Conservation (phyloP, 2,113 vertebrate genomes). For the Pogona vitticeps region DNA sequence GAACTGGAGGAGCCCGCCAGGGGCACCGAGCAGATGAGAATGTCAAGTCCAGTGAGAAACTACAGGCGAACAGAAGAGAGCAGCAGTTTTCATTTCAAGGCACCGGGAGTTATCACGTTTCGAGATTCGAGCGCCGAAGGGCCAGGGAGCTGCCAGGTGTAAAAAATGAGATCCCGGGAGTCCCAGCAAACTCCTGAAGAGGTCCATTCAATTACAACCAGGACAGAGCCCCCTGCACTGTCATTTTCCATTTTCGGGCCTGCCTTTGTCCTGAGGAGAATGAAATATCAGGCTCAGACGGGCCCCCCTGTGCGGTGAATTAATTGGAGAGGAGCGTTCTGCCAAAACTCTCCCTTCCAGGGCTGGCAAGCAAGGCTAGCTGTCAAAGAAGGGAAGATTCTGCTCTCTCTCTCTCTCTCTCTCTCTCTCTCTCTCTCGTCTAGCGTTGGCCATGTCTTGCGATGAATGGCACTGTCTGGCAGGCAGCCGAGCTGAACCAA, state of each 20-base stretch:
- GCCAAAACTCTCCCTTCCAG: background rate
- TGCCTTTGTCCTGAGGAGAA: background rate
- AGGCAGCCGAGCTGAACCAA: background rate
- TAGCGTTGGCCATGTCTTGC: background rate
- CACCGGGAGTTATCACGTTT: constrained; percentile 45
- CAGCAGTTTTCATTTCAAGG: constrained; percentile 43
- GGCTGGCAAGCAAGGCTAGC: background rate
- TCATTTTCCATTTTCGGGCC: background rate
- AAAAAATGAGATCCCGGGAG: constrained; percentile 61
- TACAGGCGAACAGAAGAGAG: constrained; percentile 46
- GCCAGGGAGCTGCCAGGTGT: background rate
- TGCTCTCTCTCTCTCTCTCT: too few relatives aligned
- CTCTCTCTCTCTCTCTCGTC: too few relatives aligned
- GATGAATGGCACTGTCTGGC: background rate
- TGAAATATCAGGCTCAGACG: constrained; percentile 11
- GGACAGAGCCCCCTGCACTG: background rate
- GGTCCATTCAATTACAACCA: background rate
- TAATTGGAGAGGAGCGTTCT: background rate
- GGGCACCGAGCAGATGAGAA: constrained; percentile 63
- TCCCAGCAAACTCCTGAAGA: constrained; percentile 55
- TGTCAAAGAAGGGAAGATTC: background rate
- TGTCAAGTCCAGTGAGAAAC: constrained; percentile 67
- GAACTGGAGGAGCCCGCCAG: constrained; percentile 59
- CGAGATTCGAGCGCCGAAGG: background rate
- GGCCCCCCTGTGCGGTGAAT: background rate